phyloP scores from a whole-genome alignment of 2,797 vertebrate genomes.

The Podargus strigoides region DNA sequence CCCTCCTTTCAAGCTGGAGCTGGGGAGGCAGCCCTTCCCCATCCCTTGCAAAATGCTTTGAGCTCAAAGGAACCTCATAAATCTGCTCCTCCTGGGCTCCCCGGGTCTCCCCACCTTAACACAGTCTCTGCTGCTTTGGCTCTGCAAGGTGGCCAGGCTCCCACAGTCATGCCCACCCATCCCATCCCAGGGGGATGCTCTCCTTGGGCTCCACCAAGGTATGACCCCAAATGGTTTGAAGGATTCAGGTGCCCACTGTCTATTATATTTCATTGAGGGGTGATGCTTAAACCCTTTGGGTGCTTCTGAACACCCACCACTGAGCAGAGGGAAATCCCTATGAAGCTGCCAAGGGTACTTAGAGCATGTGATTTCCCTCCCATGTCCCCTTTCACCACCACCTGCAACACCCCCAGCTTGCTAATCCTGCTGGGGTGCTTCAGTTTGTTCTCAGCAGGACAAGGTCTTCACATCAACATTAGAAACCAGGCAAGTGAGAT shows the following conservation, averaged over 20 bases:
- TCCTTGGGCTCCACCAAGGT: background rate
- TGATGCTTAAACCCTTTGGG: background rate
- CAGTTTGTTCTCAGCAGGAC: background rate
- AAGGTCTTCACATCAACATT: background rate
- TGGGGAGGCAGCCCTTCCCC: background rate
- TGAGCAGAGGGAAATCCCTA: background rate
- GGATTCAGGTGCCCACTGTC: background rate
- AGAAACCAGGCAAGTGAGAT: background rate
- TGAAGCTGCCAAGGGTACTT: background rate
- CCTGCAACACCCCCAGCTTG: background rate
- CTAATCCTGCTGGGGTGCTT: background rate
- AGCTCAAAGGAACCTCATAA: background rate
- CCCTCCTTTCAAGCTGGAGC: constrained; percentile 7
- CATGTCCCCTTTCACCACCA: accelerated
- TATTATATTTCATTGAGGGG: background rate
- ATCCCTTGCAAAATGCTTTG: background rate
- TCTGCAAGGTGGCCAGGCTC: background rate
- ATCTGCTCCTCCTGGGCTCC: accelerated
- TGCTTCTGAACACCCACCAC: background rate
- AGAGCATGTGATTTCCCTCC: accelerated
- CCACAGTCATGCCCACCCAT: no score
- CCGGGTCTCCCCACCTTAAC: accelerated
- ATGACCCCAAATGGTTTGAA: background rate
- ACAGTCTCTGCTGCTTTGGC: accelerated
- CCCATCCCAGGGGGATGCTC: background rate